Percentiles rank a stretch among this genome's conserved stretches.
phyloP scores from a whole-genome alignment of 2,797 vertebrate species.

The Melanogrammus aeglefinus region DNA sequence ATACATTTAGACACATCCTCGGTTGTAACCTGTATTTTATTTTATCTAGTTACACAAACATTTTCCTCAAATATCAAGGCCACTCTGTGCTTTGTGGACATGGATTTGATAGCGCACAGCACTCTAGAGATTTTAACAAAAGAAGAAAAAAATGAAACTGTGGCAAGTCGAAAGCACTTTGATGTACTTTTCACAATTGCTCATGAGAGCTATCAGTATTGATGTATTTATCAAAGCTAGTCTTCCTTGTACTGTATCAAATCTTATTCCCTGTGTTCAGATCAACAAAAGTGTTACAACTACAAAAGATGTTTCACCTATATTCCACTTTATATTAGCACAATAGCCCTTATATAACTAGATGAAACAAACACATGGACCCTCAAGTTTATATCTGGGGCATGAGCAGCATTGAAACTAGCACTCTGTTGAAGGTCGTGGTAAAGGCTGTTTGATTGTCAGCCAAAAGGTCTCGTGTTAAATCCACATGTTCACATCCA shows the following conservation, averaged over 20 bases:
- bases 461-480: neutral
- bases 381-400: neutral
- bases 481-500: neutral
- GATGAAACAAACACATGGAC: neutral
- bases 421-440: neutral
- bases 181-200: slow-evolving; percentile 55
- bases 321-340: neutral
- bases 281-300: neutral
- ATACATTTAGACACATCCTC: neutral
- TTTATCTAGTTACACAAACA: slow-evolving; percentile 27
- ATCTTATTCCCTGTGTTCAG: neutral
- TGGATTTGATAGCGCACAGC: slow-evolving; percentile 56
- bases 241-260: neutral
- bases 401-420: neutral
- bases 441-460: slow-evolving; percentile 6
- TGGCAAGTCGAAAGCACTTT: slow-evolving; percentile 51
- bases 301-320: neutral
- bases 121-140: slow-evolving; percentile 45
- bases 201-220: slow-evolving; percentile 31
- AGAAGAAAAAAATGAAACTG: slow-evolving; percentile 44
- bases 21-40: neutral
- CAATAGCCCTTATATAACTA: neutral
- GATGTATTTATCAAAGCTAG: neutral
- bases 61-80: slow-evolving; percentile 31
- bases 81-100: slow-evolving; percentile 37